A percentile compares a stretch with the other conserved stretches of the same genome.
Evolutionary conservation across 53 echinoderm and acorn worm genomes (phyloP).

Genomic region (Patiria pectinifera): DNA sequence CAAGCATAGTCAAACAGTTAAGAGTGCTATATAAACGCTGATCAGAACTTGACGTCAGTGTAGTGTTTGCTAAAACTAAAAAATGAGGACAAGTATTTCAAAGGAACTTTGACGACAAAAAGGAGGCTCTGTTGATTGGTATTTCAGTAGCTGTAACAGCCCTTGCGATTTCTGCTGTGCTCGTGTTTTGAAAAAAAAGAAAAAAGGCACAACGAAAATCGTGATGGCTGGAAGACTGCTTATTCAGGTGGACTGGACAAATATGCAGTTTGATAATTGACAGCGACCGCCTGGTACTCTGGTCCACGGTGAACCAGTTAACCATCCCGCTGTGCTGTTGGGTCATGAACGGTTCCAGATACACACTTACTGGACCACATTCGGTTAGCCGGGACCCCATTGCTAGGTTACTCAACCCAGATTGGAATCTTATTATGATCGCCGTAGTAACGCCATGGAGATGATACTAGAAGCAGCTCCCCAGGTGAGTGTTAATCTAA

Average conservation of each 20-base stretch:
- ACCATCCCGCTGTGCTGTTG: conserved; percentile 7
- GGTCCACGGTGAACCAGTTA: conserved; percentile 46
- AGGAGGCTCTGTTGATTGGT: conserved; percentile 1
- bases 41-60: conserved; percentile 21
- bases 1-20: conserved; percentile 49
- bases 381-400: conserved; percentile 32
- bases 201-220: neutral
- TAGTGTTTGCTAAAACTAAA: conserved; percentile 46
- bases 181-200: conserved; percentile 15
- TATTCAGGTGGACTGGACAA: conserved; percentile 57
- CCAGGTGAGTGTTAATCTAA: conserved; percentile 30
- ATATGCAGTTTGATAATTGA: conserved; percentile 57
- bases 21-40: conserved; percentile 42
- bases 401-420: conserved; percentile 49
- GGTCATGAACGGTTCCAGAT: neutral
- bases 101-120: neutral
- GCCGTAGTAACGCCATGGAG: conserved; percentile 36
- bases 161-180: conserved; percentile 3
- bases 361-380: neutral
- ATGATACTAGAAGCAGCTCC: conserved; percentile 34
- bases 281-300: conserved; percentile 37
- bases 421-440: conserved; percentile 42
- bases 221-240: conserved; percentile 43
- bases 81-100: conserved; percentile 19
- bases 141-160: conserved; percentile 24